Conservation (phyloP, 2,888 invertebrate species). For the Frankliniella intonsa region DNA sequence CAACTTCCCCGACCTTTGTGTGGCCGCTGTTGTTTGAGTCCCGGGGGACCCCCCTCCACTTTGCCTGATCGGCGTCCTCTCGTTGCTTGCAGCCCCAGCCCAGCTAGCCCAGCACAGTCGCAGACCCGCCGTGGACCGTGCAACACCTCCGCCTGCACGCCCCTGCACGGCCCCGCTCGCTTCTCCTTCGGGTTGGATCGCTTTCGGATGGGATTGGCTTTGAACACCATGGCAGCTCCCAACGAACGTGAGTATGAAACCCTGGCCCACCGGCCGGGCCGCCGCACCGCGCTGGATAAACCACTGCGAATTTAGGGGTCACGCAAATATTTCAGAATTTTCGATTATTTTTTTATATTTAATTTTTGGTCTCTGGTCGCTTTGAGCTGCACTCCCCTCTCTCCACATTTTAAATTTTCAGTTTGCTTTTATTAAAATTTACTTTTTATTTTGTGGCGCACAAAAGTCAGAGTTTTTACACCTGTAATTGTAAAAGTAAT, state of each 20-base stretch:
- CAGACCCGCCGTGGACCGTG: neutral
- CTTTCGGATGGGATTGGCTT: neutral
- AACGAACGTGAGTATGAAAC: neutral
- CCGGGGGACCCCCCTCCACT: neutral
- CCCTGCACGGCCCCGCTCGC: neutral
- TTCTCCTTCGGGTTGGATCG: neutral
- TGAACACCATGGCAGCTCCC: neutral
- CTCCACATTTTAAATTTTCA: neutral
- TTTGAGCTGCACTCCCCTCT: too few species aligned
- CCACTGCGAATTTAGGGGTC: neutral
- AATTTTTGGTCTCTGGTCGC: neutral
- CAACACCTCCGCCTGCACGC: neutral
- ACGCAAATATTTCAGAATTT: neutral
- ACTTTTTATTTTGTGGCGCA: too few species aligned
- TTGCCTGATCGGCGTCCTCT: neutral
- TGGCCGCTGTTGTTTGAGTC: neutral
- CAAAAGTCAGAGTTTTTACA: too few species aligned
- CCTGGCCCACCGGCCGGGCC: too few species aligned
- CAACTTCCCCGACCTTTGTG: conserved; percentile 3
- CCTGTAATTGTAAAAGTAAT: too few species aligned
- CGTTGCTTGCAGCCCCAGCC: neutral
- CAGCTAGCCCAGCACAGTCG: neutral
- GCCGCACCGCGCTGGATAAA: neutral
- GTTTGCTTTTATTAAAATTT: neutral
- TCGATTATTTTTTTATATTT: neutral